These are phyloP conservation scores for Orientallactaga bullata DNA, from an alignment of 2,113 vertebrate species.

Conservation along the genomic window DNA sequence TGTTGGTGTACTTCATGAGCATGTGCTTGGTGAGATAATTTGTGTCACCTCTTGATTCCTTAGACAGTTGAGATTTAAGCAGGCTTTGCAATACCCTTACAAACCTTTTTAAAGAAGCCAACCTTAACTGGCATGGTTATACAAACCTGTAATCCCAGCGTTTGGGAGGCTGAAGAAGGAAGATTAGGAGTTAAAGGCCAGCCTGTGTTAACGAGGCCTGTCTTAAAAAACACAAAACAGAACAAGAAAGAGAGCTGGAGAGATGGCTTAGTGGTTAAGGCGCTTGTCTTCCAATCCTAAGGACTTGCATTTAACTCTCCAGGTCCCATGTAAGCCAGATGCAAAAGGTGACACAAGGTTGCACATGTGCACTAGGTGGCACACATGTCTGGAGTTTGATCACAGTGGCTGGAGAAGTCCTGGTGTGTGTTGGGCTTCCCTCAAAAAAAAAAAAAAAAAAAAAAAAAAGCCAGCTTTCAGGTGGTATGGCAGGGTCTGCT, in stretches of 20 bases:
- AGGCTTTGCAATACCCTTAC: not conserved
- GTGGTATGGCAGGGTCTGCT: not conserved
- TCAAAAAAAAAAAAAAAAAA: no score
- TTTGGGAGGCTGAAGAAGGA: not conserved
- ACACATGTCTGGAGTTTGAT: no score
- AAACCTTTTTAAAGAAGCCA: conserved; percentile 21
- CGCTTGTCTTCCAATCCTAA: no score
- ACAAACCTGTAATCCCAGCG: not conserved
- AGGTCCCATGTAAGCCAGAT: no score
- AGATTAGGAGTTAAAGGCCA: not conserved
- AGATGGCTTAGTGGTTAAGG: no score
- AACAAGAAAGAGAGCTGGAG: not conserved
- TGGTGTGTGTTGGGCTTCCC: no score
- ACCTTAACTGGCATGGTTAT: not conserved
- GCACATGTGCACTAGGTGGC: no score
- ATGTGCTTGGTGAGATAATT: not conserved
- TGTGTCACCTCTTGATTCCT: not conserved
- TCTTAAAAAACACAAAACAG: no score
- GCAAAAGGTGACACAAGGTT: no score
- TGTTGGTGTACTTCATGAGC: not conserved
- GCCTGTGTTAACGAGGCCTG: not conserved
- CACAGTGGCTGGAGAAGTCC: no score
- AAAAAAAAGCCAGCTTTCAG: not conserved
- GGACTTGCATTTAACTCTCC: no score
- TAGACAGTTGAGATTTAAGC: conserved; percentile 1